Conservation (phyloP, 1,140 invertebrate genomes). For the Camponotus pennsylvanicus region DNA sequence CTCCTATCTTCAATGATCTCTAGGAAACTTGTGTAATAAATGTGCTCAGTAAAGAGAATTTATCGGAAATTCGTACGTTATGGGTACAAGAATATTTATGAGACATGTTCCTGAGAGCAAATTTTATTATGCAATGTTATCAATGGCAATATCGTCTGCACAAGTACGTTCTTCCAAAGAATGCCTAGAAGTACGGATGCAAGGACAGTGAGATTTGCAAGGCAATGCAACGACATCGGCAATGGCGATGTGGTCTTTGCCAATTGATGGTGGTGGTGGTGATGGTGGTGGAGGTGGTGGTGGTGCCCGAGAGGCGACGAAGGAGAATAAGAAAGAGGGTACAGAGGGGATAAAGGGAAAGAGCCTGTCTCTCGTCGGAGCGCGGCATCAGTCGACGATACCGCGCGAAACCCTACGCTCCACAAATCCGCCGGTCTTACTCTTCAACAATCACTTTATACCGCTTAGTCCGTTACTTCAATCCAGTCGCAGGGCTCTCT, state of each 20-base stretch:
- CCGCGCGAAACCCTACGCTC: conserved; percentile 71
- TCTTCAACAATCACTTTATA: not conserved
- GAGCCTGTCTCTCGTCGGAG: conserved; percentile 57
- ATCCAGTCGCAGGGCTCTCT: not conserved
- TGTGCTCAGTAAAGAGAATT: not conserved
- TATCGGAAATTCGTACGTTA: not conserved
- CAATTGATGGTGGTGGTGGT: conserved; percentile 10
- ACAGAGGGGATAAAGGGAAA: conserved; percentile 60
- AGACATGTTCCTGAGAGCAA: not conserved
- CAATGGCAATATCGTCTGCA: not conserved
- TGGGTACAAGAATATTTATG: not conserved
- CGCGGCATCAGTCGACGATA: conserved; percentile 72
- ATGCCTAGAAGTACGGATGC: conserved; percentile 40
- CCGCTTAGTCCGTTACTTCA: not conserved
- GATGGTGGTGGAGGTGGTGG: not conserved
- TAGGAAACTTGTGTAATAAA: not conserved
- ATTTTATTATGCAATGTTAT: not conserved
- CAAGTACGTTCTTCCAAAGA: not conserved
- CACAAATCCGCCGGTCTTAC: conserved; percentile 48
- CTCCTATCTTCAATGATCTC: not conserved
- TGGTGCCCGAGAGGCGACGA: conserved; percentile 21
- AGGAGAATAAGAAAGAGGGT: conserved; percentile 40
- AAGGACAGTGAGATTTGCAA: conserved; percentile 47
- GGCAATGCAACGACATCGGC: conserved; percentile 14
- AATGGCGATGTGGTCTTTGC: not conserved